Conservation (phyloP, 2,888 invertebrate genomes). For the Cotesia congregata region DNA sequence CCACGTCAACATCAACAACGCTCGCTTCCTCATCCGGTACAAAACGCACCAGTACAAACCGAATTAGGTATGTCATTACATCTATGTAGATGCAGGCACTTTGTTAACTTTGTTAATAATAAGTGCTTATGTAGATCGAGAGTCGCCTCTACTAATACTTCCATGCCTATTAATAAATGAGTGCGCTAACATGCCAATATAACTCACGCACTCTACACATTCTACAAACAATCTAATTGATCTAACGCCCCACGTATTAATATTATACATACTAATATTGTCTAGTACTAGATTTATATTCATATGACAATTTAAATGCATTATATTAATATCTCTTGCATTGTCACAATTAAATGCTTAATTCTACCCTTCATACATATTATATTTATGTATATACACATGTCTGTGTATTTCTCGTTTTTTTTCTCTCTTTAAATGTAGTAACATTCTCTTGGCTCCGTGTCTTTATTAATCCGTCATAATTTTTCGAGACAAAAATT, state of each 20-base stretch:
- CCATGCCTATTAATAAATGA: not conserved
- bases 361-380: not conserved
- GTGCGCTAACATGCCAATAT: conserved; percentile 13
- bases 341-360: conserved; percentile 2
- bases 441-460: not conserved
- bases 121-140: not conserved
- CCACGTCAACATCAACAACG: conserved; percentile 48
- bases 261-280: not conserved
- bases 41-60: conserved; percentile 46
- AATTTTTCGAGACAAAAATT: too few relatives aligned
- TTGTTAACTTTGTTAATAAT: conserved; percentile 29
- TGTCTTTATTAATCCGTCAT: too few relatives aligned
- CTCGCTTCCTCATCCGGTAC: conserved; percentile 50
- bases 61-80: conserved; percentile 41
- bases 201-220: conserved; percentile 22
- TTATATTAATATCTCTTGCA: not conserved
- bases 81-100: conserved; percentile 2
- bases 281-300: conserved; percentile 2
- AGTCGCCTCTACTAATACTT: not conserved
- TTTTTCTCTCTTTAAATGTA: not conserved
- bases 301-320: not conserved
- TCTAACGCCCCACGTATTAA: not conserved
- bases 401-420: not conserved
- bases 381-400: not conserved
- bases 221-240: conserved; percentile 23